A percentile compares a stretch with the other conserved stretches of the same genome.
Evolutionary conservation across 2,797 vertebrate genomes (phyloP).

Genomic region (Sebastes steindachneri): DNA sequence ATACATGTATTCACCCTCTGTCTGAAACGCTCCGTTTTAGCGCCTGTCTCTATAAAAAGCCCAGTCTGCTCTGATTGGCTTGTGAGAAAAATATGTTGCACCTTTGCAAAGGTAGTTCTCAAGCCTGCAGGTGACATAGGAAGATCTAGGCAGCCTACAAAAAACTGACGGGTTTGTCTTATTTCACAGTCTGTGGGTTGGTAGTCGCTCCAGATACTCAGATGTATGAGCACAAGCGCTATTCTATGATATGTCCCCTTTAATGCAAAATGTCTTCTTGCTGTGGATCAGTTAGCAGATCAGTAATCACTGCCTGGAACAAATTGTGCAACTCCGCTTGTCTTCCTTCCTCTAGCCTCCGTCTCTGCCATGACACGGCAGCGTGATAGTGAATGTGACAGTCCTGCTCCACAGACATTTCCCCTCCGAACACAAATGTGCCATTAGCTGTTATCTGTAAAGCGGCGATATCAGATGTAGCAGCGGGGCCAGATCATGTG

Average conservation of each 20-base stretch:
- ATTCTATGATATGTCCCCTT: neutral
- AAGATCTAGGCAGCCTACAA: too few species aligned
- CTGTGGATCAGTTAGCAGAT: conserved; percentile 3
- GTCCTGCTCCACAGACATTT: neutral
- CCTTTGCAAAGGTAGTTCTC: too few species aligned
- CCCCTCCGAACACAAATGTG: conserved; percentile 8
- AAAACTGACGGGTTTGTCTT: too few species aligned
- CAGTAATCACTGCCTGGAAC: conserved; percentile 8
- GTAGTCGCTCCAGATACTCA: fast-evolving
- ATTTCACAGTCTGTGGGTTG: too few species aligned
- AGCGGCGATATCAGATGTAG: neutral
- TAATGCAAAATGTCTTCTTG: neutral
- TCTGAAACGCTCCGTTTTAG: too few species aligned
- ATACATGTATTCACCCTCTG: too few species aligned
- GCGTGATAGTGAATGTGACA: conserved; percentile 33
- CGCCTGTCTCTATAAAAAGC: too few species aligned
- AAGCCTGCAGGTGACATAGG: too few species aligned
- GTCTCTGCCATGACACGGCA: neutral
- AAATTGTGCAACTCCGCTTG: conserved; percentile 21
- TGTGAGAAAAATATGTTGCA: too few species aligned
- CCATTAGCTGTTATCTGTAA: conserved; percentile 30
- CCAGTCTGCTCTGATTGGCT: too few species aligned
- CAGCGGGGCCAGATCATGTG: conserved; percentile 1
- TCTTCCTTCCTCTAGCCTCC: neutral
- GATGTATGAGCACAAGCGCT: too few species aligned